Conservation (phyloP, 2,888 invertebrate species). For the Drosophila niveifrons region DNA sequence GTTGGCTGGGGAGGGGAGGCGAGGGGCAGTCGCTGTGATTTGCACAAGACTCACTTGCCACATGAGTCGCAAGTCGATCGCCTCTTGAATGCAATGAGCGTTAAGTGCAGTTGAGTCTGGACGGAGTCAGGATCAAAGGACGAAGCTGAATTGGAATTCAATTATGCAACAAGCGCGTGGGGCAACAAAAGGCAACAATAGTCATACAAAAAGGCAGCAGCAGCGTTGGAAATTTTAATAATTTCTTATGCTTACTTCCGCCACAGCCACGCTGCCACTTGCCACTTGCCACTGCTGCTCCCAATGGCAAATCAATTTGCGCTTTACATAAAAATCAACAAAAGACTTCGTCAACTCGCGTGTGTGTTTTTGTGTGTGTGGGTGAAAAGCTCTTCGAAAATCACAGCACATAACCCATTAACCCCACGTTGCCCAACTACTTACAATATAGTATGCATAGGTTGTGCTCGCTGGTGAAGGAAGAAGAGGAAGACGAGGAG, state of each 20-base stretch:
- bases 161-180: constrained; percentile 40
- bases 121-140: constrained; percentile 24
- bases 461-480: not conserved
- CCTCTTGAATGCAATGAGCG: not conserved
- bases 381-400: constrained; percentile 53
- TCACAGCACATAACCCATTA: constrained; percentile 79
- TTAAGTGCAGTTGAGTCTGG: constrained; percentile 11
- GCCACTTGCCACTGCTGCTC: constrained; percentile 33
- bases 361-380: constrained; percentile 2
- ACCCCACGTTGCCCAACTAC: constrained; percentile 66
- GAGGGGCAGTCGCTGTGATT: constrained; percentile 33
- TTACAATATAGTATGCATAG: constrained; percentile 25
- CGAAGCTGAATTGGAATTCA: constrained; percentile 36
- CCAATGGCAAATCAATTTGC: constrained; percentile 75
- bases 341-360: constrained; percentile 44
- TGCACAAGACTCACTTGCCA: constrained; percentile 26
- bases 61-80: not conserved
- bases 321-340: constrained; percentile 75
- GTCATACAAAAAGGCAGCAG: constrained; percentile 15
- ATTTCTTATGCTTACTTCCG: constrained; percentile 41
- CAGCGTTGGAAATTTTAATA: constrained; percentile 43
- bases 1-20: too few relatives aligned
- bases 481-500: too few relatives aligned
- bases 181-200: constrained; percentile 24
- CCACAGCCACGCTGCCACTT: constrained; percentile 7